Conservation (phyloP, 2,797 vertebrate species). For the Melanotaenia parkinsoni region DNA sequence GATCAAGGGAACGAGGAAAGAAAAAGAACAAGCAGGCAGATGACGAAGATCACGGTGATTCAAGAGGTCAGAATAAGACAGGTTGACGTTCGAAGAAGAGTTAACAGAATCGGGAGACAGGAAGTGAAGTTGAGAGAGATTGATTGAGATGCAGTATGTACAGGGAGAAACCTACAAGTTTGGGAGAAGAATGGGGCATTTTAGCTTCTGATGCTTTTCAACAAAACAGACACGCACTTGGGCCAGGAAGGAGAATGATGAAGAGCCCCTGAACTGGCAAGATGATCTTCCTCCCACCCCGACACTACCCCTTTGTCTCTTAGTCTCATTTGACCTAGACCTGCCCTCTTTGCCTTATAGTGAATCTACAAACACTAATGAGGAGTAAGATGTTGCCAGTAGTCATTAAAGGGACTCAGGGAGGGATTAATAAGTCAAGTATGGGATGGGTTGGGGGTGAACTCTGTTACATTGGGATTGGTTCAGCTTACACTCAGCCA, state of each 20-base stretch:
- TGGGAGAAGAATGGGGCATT: conserved; percentile 43
- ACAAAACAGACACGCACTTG: conserved; percentile 44
- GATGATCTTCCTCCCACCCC: conserved; percentile 53
- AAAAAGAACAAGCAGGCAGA: conserved; percentile 10
- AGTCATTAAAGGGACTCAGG: conserved; percentile 61
- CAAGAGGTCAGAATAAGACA: conserved; percentile 37
- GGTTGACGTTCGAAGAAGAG: conserved; percentile 45
- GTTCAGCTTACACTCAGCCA: conserved; percentile 25
- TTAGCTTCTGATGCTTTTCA: conserved; percentile 46
- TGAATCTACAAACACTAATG: conserved; percentile 49
- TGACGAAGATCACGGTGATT: conserved; percentile 30
- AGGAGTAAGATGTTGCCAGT: conserved; percentile 54
- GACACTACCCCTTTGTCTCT: conserved; percentile 53
- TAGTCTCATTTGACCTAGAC: conserved; percentile 54
- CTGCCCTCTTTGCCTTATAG: conserved; percentile 68
- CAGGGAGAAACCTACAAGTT: conserved; percentile 61
- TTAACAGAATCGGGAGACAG: conserved; percentile 39
- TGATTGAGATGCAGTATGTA: conserved; percentile 77
- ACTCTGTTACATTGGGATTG: conserved; percentile 36
- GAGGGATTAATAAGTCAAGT: conserved; percentile 49
- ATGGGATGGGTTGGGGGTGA: conserved; percentile 31
- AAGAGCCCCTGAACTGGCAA: conserved; percentile 60
- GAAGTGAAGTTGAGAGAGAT: conserved; percentile 46
- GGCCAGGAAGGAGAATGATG: conserved; percentile 45
- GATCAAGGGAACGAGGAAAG: conserved; percentile 58